Evolutionary conservation across 2,797 vertebrate species (phyloP).

Genomic region (Heliangelus exortis): DNA sequence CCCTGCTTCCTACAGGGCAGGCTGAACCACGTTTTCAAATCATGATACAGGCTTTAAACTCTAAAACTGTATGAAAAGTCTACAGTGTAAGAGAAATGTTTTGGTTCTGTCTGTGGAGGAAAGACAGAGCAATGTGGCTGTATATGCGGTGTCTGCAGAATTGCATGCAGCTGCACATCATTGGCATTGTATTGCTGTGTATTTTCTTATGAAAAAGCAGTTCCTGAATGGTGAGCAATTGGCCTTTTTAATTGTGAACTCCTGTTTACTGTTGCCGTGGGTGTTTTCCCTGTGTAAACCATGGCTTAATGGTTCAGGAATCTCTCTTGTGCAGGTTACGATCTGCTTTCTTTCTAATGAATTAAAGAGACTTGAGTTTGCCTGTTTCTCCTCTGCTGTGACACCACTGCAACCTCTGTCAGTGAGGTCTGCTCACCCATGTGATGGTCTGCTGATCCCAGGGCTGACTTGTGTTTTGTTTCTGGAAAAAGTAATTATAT

Average conservation of each 20-base stretch:
- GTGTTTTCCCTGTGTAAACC: slow-evolving; percentile 32
- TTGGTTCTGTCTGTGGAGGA: not conserved
- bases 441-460: slow-evolving; percentile 2
- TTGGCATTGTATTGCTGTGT: not conserved
- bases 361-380: not conserved
- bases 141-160: not conserved
- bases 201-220: slow-evolving; percentile 2
- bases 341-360: not conserved
- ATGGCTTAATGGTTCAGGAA: not conserved
- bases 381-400: not conserved
- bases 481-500: slow-evolving; percentile 8
- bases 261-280: not conserved
- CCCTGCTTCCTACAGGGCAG: not conserved
- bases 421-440: not conserved
- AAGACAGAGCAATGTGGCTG: not conserved
- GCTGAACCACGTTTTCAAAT: not conserved
- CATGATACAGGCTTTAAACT: not conserved
- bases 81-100: not conserved
- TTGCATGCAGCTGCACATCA: not conserved
- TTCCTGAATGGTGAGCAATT: not conserved
- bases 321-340: not conserved
- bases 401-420: not conserved
- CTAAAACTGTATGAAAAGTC: not conserved
- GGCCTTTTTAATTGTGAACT: slow-evolving; percentile 39
- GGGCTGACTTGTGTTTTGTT: not conserved